A percentile compares a stretch with the other conserved stretches of the same genome.
Conservation (phyloP, 2,113 vertebrate species). For the Neolamprologus sp. region DNA sequence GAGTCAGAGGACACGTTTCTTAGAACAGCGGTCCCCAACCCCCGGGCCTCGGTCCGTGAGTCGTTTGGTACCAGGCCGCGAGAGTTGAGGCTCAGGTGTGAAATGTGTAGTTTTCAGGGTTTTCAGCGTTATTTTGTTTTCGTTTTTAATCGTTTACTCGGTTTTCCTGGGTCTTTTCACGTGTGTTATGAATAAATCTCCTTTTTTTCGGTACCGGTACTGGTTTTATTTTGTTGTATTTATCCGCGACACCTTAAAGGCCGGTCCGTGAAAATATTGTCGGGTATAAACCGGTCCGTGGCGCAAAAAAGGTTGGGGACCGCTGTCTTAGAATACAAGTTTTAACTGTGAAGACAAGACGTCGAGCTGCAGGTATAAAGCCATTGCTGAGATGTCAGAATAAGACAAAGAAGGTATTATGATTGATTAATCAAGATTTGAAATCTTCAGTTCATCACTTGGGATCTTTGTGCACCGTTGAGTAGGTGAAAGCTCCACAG, state of each 20-base stretch:
- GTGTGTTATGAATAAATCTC: too few relatives aligned
- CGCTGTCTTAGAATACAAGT: neutral
- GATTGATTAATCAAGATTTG: neutral
- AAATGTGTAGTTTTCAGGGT: too few relatives aligned
- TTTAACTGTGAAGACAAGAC: accelerated
- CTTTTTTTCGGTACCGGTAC: accelerated
- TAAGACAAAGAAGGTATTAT: neutral
- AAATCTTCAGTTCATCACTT: neutral
- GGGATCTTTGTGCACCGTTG: accelerated
- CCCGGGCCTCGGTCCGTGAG: too few relatives aligned
- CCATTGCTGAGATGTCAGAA: neutral
- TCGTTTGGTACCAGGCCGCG: too few relatives aligned
- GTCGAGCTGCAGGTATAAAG: accelerated
- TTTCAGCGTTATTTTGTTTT: too few relatives aligned
- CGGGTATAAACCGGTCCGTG: too few relatives aligned
- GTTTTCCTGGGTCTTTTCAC: too few relatives aligned
- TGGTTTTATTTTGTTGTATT: too few relatives aligned
- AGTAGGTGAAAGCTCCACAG: accelerated
- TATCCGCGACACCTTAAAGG: too few relatives aligned
- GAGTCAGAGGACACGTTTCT: accelerated
- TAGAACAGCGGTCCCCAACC: too few relatives aligned
- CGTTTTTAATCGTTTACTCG: accelerated
- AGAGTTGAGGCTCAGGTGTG: neutral
- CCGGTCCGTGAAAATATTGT: accelerated
- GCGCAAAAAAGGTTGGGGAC: too few relatives aligned